A percentile compares a stretch with the other conserved stretches of the same genome.
Conservation (phyloP, 2,888 invertebrate species). For the Scaptomyza flava region DNA sequence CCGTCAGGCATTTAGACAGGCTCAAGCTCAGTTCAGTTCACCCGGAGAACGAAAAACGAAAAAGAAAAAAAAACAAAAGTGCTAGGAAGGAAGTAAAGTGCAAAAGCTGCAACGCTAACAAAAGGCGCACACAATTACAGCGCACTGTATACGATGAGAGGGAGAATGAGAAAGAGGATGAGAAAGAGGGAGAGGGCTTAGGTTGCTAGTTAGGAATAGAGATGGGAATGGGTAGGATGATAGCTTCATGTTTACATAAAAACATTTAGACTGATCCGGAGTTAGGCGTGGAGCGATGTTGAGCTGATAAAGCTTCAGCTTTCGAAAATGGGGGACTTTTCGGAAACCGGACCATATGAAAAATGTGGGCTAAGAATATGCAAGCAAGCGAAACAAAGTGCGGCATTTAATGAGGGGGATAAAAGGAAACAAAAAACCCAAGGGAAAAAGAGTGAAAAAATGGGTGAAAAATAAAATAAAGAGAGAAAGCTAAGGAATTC, state of each 20-base stretch:
- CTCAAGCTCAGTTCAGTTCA: constrained; percentile 22
- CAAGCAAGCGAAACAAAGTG: no score
- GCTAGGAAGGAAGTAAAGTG: constrained; percentile 74
- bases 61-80: constrained; percentile 62
- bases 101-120: constrained; percentile 74
- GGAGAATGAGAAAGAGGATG: background rate
- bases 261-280: constrained; percentile 69
- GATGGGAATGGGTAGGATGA: constrained; percentile 4
- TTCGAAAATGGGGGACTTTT: constrained; percentile 2
- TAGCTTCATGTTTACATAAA: constrained; percentile 68
- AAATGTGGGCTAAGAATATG: constrained; percentile 51
- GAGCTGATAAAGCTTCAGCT: background rate
- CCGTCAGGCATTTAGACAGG: background rate
- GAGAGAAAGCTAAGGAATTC: no score
- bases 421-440: no score
- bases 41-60: constrained; percentile 15
- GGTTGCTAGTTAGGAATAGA: background rate
- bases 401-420: no score
- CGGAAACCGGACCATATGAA: constrained; percentile 15
- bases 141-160: constrained; percentile 20
- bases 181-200: background rate
- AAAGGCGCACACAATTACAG: constrained; percentile 72
- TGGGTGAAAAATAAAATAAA: no score
- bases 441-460: no score
- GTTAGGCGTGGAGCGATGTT: constrained; percentile 34